Percentiles rank a stretch among this genome's conserved stretches.
These are phyloP conservation scores for Hydropsyche betteni DNA, from an alignment of 2,888 invertebrate species.

Conservation along the genomic window DNA sequence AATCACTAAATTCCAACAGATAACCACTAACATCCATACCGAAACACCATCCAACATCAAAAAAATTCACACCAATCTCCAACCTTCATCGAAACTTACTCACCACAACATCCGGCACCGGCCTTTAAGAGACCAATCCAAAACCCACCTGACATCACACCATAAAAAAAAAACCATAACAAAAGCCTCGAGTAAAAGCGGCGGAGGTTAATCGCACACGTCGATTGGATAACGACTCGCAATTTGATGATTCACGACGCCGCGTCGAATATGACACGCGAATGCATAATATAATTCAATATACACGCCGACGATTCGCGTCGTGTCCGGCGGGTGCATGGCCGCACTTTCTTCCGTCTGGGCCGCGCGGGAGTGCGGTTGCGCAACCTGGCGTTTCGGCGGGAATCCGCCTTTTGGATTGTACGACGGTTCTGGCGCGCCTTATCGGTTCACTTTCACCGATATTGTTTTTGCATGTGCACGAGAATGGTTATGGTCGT, in stretches of 20 bases:
- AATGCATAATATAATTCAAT: conserved; percentile 1
- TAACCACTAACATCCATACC: too few species aligned
- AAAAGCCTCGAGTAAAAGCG: background rate
- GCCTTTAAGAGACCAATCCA: too few species aligned
- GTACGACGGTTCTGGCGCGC: background rate
- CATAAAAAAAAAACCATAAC: background rate
- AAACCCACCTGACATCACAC: too few species aligned
- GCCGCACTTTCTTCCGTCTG: background rate
- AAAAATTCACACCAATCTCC: too few species aligned
- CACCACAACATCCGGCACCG: too few species aligned
- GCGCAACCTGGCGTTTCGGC: background rate
- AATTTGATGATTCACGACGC: conserved; percentile 22
- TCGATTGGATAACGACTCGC: background rate
- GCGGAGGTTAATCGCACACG: background rate
- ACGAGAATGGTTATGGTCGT: background rate
- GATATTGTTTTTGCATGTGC: background rate
- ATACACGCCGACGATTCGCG: background rate
- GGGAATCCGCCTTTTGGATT: background rate
- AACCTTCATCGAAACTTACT: too few species aligned
- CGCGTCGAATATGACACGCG: conserved; percentile 12
- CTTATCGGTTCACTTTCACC: background rate
- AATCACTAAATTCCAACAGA: too few species aligned
- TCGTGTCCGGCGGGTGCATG: background rate
- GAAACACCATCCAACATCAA: too few species aligned
- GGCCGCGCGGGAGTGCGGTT: too few species aligned